phyloP scores from a whole-genome alignment of 2,113 vertebrate genomes.

The Oenanthe melanoleuca region DNA sequence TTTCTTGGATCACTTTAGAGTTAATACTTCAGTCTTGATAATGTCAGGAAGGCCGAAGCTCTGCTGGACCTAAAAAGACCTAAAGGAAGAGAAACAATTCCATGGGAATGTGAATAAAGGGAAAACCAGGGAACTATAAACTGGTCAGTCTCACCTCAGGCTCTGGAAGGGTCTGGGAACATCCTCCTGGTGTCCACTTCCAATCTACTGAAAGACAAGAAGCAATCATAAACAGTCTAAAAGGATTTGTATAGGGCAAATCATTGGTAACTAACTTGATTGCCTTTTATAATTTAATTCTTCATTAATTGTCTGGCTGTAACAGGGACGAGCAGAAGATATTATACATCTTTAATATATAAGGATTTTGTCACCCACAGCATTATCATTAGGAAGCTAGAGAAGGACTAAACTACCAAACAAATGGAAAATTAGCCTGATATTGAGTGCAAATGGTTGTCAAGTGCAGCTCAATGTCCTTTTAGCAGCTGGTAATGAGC shows the following conservation, averaged over 20 bases:
- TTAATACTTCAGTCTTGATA: background rate
- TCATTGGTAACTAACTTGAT: background rate
- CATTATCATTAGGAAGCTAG: background rate
- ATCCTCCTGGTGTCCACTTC: background rate
- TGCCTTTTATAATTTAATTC: background rate
- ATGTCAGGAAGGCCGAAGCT: background rate
- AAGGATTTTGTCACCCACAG: background rate
- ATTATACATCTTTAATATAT: background rate
- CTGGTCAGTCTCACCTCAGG: background rate
- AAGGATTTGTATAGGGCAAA: background rate
- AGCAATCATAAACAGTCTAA: background rate
- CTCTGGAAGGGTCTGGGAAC: background rate
- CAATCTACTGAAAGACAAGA: background rate
- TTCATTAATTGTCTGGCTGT: background rate
- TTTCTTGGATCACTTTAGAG: background rate
- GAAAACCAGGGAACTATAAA: background rate
- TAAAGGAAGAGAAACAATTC: background rate
- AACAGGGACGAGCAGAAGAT: background rate
- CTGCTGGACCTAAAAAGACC: background rate
- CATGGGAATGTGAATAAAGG: fast-evolving
- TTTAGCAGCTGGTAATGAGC: background rate
- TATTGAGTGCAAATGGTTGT: background rate
- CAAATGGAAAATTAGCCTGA: background rate
- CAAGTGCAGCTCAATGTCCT: background rate
- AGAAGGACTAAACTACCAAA: background rate